These are phyloP conservation scores for Leptosomus discolor DNA, from an alignment of 2,113 vertebrate species.

Conservation along the genomic window DNA sequence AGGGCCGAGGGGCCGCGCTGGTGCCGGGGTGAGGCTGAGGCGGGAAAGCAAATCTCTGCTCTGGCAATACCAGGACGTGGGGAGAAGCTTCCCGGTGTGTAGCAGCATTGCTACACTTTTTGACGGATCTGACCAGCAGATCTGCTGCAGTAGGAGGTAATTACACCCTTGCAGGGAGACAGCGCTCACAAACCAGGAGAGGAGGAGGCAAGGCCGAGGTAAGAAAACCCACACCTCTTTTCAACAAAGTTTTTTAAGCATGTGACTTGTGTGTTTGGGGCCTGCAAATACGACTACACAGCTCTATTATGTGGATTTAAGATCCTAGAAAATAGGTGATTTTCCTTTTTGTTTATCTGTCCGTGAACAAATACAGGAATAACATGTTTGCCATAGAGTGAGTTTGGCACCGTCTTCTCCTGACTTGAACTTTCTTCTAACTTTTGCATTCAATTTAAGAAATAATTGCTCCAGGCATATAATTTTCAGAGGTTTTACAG, in stretches of 20 bases:
- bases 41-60: accelerated
- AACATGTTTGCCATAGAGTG: accelerated
- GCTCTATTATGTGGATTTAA: background rate
- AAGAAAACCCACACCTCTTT: background rate
- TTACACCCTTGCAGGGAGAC: background rate
- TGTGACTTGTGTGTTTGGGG: background rate
- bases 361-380: background rate
- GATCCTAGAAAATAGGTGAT: background rate
- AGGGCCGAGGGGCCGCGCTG: background rate
- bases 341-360: background rate
- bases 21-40: background rate
- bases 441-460: background rate
- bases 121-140: background rate
- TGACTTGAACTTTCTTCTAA: background rate
- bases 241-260: background rate
- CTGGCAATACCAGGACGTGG: background rate
- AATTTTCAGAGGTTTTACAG: background rate
- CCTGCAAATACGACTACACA: background rate
- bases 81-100: background rate
- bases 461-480: background rate
- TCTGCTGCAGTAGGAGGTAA: background rate
- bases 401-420: background rate
- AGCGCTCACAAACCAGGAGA: background rate
- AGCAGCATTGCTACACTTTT: background rate
- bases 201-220: background rate